phyloP scores from a whole-genome alignment of 2,113 vertebrate genomes.

The Pachypanchax playfairii region DNA sequence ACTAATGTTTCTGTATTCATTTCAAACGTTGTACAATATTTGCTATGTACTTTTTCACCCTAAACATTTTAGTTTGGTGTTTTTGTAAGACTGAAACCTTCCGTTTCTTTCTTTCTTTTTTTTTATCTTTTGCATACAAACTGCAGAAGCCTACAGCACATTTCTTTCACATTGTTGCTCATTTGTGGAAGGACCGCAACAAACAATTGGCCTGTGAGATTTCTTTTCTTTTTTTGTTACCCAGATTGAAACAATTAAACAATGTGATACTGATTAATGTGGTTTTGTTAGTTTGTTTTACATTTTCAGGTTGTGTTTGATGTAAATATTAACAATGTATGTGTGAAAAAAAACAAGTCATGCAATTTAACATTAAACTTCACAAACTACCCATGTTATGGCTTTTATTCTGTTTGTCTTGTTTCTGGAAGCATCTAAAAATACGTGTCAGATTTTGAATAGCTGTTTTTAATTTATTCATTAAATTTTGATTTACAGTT shows the following conservation, averaged over 20 bases:
- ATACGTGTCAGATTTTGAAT: too few species aligned
- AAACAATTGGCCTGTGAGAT: conserved; percentile 41
- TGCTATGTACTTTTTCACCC: conserved; percentile 54
- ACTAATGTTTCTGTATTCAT: conserved; percentile 34
- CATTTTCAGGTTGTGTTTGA: conserved; percentile 59
- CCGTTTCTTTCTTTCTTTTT: conserved; percentile 58
- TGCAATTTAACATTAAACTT: conserved; percentile 81
- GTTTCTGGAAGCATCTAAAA: not conserved
- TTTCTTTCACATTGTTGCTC: conserved; percentile 53
- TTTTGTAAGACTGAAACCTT: conserved; percentile 61
- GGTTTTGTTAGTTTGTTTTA: conserved; percentile 51
- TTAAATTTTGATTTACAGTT: too few species aligned
- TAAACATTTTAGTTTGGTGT: conserved; percentile 55
- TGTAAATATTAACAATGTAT: conserved; percentile 78
- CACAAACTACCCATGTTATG: conserved; percentile 63
- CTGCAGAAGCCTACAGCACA: conserved; percentile 28
- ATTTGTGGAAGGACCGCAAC: conserved; percentile 59
- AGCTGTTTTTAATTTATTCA: too few species aligned
- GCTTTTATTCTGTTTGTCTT: conserved; percentile 9
- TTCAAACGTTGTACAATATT: conserved; percentile 47
- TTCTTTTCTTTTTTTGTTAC: conserved; percentile 33
- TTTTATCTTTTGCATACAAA: conserved; percentile 48
- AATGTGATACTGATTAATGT: conserved; percentile 55
- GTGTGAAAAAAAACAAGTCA: conserved; percentile 67
- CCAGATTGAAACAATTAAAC: conserved; percentile 44